Evolutionary conservation across 2,888 invertebrate genomes (phyloP).

Genomic region (Cheilosia soror): DNA sequence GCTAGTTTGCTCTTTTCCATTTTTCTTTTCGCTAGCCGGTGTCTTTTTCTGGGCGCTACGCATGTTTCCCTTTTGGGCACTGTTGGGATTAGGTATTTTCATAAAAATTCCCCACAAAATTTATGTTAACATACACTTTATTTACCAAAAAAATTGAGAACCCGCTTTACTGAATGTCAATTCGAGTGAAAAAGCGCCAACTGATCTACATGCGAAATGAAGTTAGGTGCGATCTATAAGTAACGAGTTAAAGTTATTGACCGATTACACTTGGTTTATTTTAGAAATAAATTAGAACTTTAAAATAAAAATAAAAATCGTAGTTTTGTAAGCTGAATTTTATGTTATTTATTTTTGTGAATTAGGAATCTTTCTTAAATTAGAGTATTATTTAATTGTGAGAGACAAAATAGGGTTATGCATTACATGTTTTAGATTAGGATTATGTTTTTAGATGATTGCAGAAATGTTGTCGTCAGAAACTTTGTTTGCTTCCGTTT

Average conservation of each 20-base stretch:
- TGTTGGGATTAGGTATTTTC: constrained; percentile 28
- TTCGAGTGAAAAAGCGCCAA: constrained; percentile 70
- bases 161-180: constrained; percentile 66
- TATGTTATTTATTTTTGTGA: no score
- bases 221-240: constrained; percentile 28
- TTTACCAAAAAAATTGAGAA: constrained; percentile 52
- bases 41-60: constrained; percentile 74
- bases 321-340: no score
- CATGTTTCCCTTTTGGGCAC: constrained; percentile 70
- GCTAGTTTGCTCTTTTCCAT: constrained; percentile 75
- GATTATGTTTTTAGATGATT: no score
- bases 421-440: no score
- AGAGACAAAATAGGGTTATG: no score
- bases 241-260: background rate
- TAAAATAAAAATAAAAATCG: no score
- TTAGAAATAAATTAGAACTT: no score
- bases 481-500: no score
- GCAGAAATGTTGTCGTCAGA: no score
- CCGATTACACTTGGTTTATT: background rate
- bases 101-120: constrained; percentile 31
- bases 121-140: constrained; percentile 54
- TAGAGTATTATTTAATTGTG: no score
- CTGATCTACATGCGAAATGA: constrained; percentile 17
- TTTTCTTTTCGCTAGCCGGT: constrained; percentile 76
- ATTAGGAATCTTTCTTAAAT: no score